These are phyloP conservation scores for Trisateles emortualis DNA, from an alignment of 2,888 invertebrate species.

Conservation along the genomic window DNA sequence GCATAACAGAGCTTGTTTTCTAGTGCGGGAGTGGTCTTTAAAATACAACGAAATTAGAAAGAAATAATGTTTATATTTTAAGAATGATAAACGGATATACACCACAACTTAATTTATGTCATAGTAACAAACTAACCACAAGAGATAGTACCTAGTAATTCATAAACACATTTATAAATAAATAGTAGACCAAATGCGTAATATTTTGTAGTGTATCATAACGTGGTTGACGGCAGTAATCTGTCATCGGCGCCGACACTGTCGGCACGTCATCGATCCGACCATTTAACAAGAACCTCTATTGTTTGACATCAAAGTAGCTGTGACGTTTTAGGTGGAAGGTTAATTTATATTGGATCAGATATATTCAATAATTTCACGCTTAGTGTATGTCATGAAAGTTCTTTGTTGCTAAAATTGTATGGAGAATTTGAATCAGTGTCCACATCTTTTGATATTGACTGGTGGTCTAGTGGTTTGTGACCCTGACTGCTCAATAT, in stretches of 20 bases:
- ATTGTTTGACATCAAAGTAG: slow-evolving; percentile 29
- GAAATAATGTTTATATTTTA: too few relatives aligned
- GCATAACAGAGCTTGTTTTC: too few relatives aligned
- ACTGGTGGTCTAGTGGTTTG: too few relatives aligned
- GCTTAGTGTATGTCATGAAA: slow-evolving; percentile 5
- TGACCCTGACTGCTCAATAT: too few relatives aligned
- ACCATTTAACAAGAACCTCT: slow-evolving; percentile 36
- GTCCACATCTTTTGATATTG: too few relatives aligned
- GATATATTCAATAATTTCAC: slow-evolving; percentile 6
- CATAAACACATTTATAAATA: slow-evolving; percentile 4
- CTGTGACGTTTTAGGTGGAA: slow-evolving; percentile 17
- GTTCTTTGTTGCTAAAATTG: slow-evolving; percentile 22
- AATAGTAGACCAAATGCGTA: slow-evolving; percentile 3
- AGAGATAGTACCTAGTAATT: not conserved
- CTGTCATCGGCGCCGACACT: slow-evolving; percentile 29
- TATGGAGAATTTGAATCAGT: too few relatives aligned
- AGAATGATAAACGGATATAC: not conserved
- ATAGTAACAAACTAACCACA: not conserved
- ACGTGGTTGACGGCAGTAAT: slow-evolving; percentile 25
- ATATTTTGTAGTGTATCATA: slow-evolving; percentile 9
- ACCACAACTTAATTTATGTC: not conserved
- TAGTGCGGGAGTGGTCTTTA: too few relatives aligned
- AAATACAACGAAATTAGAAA: too few relatives aligned
- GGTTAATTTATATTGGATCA: slow-evolving; percentile 34
- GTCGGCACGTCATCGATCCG: slow-evolving; percentile 36